phyloP scores from a whole-genome alignment of 2,797 vertebrate genomes.

The Hephaestus fuliginosus region DNA sequence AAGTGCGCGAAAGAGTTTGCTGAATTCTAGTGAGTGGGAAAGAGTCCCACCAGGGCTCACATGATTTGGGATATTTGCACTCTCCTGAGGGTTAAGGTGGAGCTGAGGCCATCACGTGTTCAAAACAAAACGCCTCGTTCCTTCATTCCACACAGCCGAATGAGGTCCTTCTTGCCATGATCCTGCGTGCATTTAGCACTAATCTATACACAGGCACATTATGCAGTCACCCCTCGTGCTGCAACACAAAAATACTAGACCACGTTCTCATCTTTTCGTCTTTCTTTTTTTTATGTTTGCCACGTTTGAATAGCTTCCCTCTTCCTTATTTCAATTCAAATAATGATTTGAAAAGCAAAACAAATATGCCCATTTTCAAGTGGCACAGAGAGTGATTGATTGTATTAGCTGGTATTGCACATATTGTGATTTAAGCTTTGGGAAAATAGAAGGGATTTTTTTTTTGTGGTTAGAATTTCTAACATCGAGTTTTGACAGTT shows the following conservation, averaged over 20 bases:
- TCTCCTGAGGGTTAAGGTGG: slow-evolving; percentile 88
- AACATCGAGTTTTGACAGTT: slow-evolving; percentile 81
- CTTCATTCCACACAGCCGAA: slow-evolving; percentile 94
- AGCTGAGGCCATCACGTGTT: slow-evolving; percentile 90
- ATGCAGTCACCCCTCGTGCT: slow-evolving; percentile 91
- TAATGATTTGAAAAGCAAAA: slow-evolving; percentile 86
- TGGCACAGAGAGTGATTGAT: slow-evolving; percentile 84
- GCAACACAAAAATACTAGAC: slow-evolving; percentile 90
- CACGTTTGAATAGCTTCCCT: slow-evolving; percentile 78
- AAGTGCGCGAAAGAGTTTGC: slow-evolving; percentile 99
- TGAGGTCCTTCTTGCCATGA: slow-evolving; percentile 93
- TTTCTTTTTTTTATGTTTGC: slow-evolving; percentile 65
- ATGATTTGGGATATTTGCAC: slow-evolving; percentile 91
- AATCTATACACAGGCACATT: slow-evolving; percentile 92
- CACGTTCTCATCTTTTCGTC: slow-evolving; percentile 86
- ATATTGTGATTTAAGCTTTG: slow-evolving; percentile 86
- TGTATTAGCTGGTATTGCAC: slow-evolving; percentile 90
- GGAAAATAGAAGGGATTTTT: slow-evolving; percentile 75
- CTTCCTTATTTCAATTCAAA: slow-evolving; percentile 80
- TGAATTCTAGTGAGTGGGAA: slow-evolving; percentile 93
- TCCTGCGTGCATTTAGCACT: slow-evolving; percentile 92
- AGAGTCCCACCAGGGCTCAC: slow-evolving; percentile 80
- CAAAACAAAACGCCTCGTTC: slow-evolving; percentile 91
- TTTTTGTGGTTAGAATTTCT: slow-evolving; percentile 81
- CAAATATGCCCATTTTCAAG: slow-evolving; percentile 59